Evolutionary conservation across 2,797 vertebrate species (phyloP), one percentile per base, ranked within the genome.

Genomic region (Gallirallus australis): DNA sequence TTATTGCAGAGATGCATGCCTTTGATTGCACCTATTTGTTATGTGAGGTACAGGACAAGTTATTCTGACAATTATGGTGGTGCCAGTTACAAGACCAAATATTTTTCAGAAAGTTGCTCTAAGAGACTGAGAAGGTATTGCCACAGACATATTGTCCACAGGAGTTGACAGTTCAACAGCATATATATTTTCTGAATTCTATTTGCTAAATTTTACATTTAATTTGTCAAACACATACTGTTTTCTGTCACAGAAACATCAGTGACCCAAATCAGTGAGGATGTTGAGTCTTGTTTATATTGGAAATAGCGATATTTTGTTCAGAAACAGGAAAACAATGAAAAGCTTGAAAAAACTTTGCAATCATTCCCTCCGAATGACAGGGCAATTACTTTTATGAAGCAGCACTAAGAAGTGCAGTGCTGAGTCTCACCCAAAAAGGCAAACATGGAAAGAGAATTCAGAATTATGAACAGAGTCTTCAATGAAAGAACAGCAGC

Each of bases 81-180:
- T 63, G 1, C 15, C 31, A 52, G 7, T 54, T 82, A 47, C 0
- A 0, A 37, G 8, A 71, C 2, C 9, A 59, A 86, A 54, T 10
- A 1, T 23, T 31, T 65, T 83, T 77, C 8, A 11, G 71, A 30
- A 47, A 56, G 18, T 59, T 66, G 1, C 10, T 59, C 15, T 31
- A 48, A 52, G 31, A 60, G 5, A 4, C 75, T 82, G 15, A 25
- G 56, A 52, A 57, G 13, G 3, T n/a, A 37, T 50, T 2, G 2
- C 11, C n/a, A 53, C 11, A 77, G 11, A 57, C 6, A 2, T 40
- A 7, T 9, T 50, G 30, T 42, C 30, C 11, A 24, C 11, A 79
- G 54, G 19, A 65, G 6, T 4, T 1, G 1, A 39, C 8, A 53
- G 30, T 72, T 71, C 24, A 68, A 23, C 24, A 76, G 3, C 4